These are phyloP conservation scores for Hemibagrus guttatus DNA, from an alignment of 2,797 vertebrate species.

Conservation along the genomic window DNA sequence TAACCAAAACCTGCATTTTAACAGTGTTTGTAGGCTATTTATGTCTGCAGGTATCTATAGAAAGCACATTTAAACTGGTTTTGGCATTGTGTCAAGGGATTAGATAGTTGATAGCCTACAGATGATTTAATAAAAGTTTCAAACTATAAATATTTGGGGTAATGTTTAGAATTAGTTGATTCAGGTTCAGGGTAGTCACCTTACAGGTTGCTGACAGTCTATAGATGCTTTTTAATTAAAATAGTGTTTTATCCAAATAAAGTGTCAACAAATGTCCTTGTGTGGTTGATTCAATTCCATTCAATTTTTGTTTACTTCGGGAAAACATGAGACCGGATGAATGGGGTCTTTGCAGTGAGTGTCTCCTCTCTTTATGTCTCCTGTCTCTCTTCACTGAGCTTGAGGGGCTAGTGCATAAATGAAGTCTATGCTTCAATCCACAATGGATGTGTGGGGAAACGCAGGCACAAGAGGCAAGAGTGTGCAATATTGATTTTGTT, in stretches of 20 bases:
- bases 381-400: conserved; percentile 42
- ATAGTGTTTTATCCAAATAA: conserved; percentile 10
- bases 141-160: not conserved
- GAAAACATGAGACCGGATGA: not conserved
- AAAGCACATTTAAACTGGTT: not conserved
- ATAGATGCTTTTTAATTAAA: not conserved
- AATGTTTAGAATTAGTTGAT: not conserved
- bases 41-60: not conserved
- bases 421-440: conserved; percentile 51
- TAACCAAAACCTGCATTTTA: not conserved
- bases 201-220: not conserved
- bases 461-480: conserved; percentile 43
- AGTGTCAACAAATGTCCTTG: not conserved
- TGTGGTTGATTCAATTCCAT: conserved; percentile 2
- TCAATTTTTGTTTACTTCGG: conserved; percentile 15
- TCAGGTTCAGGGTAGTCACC: not conserved
- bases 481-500: conserved; percentile 75
- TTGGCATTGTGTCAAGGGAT: not conserved
- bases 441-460: conserved; percentile 45
- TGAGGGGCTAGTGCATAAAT: conserved; percentile 51
- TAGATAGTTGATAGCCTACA: not conserved
- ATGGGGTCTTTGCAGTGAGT: not conserved
- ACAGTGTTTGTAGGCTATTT: not conserved
- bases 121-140: not conserved
- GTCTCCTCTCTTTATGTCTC: conserved; percentile 29